Evolutionary conservation across 2,797 vertebrate species (phyloP).

Genomic region (Clamator glandarius): DNA sequence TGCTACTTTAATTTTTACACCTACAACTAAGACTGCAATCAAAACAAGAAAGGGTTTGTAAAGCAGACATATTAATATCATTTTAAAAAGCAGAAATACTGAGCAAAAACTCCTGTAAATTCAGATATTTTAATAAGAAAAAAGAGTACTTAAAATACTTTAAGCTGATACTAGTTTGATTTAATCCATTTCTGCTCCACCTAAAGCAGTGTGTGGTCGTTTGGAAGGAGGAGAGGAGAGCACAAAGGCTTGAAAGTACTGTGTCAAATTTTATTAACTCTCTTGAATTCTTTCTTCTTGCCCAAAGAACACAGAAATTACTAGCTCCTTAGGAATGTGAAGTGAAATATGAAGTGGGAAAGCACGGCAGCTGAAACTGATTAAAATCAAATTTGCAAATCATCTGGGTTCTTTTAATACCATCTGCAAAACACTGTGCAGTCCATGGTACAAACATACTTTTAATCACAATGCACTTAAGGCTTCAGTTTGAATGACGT

Average conservation of each 20-base stretch:
- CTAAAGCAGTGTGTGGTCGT: neutral
- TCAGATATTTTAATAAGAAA: neutral
- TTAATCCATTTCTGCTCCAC: slow-evolving; percentile 13
- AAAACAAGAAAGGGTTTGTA: slow-evolving; percentile 23
- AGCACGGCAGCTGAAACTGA: neutral
- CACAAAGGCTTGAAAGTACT: neutral
- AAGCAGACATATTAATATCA: neutral
- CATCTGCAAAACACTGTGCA: neutral
- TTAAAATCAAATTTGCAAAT: neutral
- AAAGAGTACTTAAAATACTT: slow-evolving; percentile 24
- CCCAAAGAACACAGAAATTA: slow-evolving; percentile 7
- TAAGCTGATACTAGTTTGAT: slow-evolving; percentile 10
- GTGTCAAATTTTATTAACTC: neutral
- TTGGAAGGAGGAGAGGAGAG: neutral
- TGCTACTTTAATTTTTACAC: slow-evolving; percentile 28
- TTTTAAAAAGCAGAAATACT: neutral
- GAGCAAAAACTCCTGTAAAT: neutral
- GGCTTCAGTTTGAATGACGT: neutral
- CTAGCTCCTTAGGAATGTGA: neutral
- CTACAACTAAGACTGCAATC: slow-evolving; percentile 7
- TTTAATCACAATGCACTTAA: neutral
- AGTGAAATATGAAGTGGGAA: neutral
- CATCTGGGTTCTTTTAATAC: neutral
- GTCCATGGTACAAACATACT: neutral
- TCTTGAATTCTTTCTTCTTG: neutral